Evolutionary conservation across 1,140 invertebrate species (phyloP).

Genomic region (Diprion similis): DNA sequence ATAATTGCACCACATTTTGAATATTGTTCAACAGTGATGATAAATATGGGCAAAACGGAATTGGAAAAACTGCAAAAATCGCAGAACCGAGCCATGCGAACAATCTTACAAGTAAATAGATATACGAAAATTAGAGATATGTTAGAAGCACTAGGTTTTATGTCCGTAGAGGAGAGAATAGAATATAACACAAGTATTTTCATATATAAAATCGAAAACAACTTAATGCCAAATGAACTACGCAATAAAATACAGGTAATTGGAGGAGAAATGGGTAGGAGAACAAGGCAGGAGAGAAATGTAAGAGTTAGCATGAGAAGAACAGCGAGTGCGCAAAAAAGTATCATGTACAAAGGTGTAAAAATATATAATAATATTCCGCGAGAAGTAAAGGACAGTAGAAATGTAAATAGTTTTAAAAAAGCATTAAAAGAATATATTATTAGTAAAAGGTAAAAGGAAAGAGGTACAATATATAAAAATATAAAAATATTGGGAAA

Average conservation of each 20-base stretch:
- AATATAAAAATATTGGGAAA: too few species aligned
- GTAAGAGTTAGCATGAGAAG: too few species aligned
- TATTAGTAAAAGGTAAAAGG: too few species aligned
- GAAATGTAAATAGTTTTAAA: too few species aligned
- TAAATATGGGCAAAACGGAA: conserved; percentile 21
- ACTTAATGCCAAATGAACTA: conserved; percentile 11
- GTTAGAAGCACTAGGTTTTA: conserved; percentile 24
- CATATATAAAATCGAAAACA: conserved; percentile 14
- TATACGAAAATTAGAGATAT: conserved; percentile 21
- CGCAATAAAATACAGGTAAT: conserved; percentile 3
- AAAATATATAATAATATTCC: too few species aligned
- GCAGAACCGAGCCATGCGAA: conserved; percentile 26
- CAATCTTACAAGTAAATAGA: conserved; percentile 23
- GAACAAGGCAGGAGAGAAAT: too few species aligned
- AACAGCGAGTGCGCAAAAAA: too few species aligned
- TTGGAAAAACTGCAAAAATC: conserved; percentile 20
- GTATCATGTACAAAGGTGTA: too few species aligned
- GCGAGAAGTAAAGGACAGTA: too few species aligned
- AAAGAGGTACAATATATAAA: too few species aligned
- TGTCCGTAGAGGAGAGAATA: conserved; percentile 18
- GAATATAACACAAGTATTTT: conserved; percentile 16
- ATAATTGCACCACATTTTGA: conserved; percentile 31
- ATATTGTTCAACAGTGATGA: conserved; percentile 22
- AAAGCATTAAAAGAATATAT: too few species aligned
- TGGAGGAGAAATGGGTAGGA: background rate